Evolutionary conservation across 2,113 vertebrate species (phyloP).

Genomic region (Equus przewalskii): DNA sequence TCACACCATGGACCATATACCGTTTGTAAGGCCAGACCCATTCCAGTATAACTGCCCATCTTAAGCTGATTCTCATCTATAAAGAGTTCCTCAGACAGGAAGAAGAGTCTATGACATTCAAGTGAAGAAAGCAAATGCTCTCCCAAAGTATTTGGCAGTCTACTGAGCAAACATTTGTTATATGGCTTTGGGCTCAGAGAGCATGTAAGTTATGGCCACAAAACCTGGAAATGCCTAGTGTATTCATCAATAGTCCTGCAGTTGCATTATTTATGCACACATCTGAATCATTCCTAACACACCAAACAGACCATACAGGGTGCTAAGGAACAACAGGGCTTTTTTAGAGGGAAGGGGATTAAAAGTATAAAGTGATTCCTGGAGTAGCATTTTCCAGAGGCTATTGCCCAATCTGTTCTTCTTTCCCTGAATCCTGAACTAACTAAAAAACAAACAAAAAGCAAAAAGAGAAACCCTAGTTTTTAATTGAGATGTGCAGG

Average conservation of each 20-base stretch:
- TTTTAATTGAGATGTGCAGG: constrained; percentile 73
- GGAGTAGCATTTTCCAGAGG: constrained; percentile 62
- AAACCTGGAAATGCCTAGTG: constrained; percentile 34
- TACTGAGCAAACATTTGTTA: not conserved
- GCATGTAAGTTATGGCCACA: constrained; percentile 15
- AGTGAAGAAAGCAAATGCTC: constrained; percentile 14
- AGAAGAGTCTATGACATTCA: constrained; percentile 37
- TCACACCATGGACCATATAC: not conserved
- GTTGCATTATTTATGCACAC: not conserved
- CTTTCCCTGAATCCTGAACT: constrained; percentile 41
- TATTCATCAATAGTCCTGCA: constrained; percentile 2
- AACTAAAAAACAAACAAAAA: not conserved
- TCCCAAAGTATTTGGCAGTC: not conserved
- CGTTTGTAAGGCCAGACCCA: not conserved
- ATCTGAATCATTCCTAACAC: constrained; percentile 47
- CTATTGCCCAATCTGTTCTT: constrained; percentile 40
- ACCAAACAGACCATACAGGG: constrained; percentile 37
- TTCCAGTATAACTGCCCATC: not conserved
- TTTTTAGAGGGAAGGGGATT: not conserved
- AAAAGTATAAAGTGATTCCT: constrained; percentile 66
- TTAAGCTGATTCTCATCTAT: not conserved
- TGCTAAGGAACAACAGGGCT: constrained; percentile 38
- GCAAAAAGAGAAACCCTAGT: constrained; percentile 36
- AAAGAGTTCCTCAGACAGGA: constrained; percentile 23
- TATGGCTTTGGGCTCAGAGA: constrained; percentile 72